Evolutionary conservation across 2,113 vertebrate species (phyloP).

Genomic region (Sceloporus tristichus): DNA sequence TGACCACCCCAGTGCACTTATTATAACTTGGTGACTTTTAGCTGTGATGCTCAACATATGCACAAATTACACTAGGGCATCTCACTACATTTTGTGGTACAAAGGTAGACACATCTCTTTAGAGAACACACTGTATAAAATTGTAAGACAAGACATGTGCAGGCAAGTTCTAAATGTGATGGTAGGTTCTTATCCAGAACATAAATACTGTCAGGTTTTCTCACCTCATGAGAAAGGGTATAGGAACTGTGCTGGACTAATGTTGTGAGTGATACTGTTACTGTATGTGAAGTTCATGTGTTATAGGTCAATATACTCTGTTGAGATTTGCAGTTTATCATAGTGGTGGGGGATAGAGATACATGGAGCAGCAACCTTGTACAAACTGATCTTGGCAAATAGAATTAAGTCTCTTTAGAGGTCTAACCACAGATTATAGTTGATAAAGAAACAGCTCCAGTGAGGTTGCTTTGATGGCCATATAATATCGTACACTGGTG

Average conservation of each 20-base stretch:
- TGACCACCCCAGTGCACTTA: not conserved
- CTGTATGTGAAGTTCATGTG: not conserved
- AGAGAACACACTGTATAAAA: not conserved
- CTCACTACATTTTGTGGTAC: not conserved
- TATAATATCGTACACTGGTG: too few species aligned
- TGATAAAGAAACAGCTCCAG: too few species aligned
- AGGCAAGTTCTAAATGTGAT: not conserved
- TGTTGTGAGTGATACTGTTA: not conserved
- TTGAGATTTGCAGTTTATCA: too few species aligned
- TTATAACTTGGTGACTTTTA: not conserved
- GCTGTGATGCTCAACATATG: too few species aligned
- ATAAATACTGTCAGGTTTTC: not conserved
- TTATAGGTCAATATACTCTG: too few species aligned
- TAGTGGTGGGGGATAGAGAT: too few species aligned
- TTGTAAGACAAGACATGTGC: not conserved
- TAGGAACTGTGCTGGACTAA: not conserved
- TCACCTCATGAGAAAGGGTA: not conserved
- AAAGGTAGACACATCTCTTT: not conserved
- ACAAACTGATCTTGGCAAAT: too few species aligned
- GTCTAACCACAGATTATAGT: too few species aligned
- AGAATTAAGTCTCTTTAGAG: too few species aligned
- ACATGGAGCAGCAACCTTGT: too few species aligned
- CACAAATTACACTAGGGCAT: not conserved
- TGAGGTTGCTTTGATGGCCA: too few species aligned
- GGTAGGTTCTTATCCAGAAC: not conserved